Evolutionary conservation across 2,888 invertebrate species (phyloP), one percentile per base, ranked within the genome.

Genomic region (Hirtodrosophila alboralis): DNA sequence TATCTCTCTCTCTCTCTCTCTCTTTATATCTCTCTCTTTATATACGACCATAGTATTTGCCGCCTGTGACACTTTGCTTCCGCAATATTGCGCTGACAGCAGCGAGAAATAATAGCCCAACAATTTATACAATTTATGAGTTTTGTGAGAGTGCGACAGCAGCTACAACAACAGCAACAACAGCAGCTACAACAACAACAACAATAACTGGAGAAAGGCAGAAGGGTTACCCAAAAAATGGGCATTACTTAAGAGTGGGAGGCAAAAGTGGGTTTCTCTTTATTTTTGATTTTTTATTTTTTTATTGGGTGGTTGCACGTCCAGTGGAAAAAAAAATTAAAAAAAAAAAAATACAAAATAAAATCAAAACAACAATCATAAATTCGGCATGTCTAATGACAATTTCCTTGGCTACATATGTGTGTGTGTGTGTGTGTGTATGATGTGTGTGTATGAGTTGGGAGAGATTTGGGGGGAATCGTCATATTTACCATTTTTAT

Each of bases 311-410:
- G 58, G 44, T 30, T 41, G 18, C 27, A 31, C 23, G 14, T 38
- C 23, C 12, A 21, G 37, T n/a, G 23, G 23, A 56, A 58, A 28
- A 60, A 49, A 48, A 40, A 23, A 16, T 30, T 14, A 41, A 31
- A 34, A 47, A 43, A 27, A 40, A 23, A n/a, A 38, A 18, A 47
- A 51, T 62, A 38, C 28, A 53, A 62, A 18, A 18, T 1, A 18
- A 80, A 81, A 83, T 87, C 87, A 87, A 85, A 88, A 75, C 80
- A 78, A 74, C 74, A 83, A 79, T 85, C 88, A 88, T 87, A 86
- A 88, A 88, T 87, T 88, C 76, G 88, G 75, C 87, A 86, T 87
- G 86, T 87, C 87, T 88, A 86, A 86, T 86, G 88, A 77, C 75
- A 86, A 72, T 73, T 75, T 83, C 57, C 57, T 67, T 58, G 56